Base-by-base conservation (phyloP, 2,888 invertebrate species). In the Adelphocoris suturalis region DNA sequence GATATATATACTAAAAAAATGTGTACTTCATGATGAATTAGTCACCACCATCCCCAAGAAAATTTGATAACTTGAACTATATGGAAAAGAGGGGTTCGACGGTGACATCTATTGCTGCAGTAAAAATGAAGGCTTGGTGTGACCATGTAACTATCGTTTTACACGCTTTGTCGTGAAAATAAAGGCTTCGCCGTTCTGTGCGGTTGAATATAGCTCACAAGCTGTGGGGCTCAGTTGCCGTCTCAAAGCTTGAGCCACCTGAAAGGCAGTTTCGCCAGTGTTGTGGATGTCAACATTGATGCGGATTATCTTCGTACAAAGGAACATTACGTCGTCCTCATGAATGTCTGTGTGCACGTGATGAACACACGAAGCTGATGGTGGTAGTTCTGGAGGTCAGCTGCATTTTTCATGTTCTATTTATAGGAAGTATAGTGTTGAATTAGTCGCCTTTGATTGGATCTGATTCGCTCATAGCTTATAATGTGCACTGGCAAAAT, bases 101-200 rank as follows among this genome's bases (percentile, higher is more conserved):
- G 7, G 37, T 37, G 37, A 7, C 37, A 37, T 37, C 37, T 37
- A 37, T 37, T 4, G 37, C 37, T 37, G 37, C 7, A 2, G 37
- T 37, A 37, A 37, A 7, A 37, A 37, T 37, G 37, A 37, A 37
- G 37, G 7, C 37, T 37, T 37, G 37, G 37, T 37, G 16, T 0
- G 7, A n/a, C 57, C 7, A 16, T 52, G 12, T 57, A 57, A 57
- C 57, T 57, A 57, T n/a, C 57, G 16, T 57, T 57, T 57, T 57
- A 57, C 57, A 57, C 57, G 57, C 57, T 57, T 57, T 57, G 57
- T 57, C 57, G 57, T n/a, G 57, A 57, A 57, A 57, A n/a, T 57
- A 57, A 57, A n/a, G 14, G 19, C 57, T 13, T 5, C 5, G 19
- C 57, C 37, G 37, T 37, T 37, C 37, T 37, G 37, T 4, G 37